Evolutionary conservation across 1,140 invertebrate species (phyloP), one percentile per base, ranked within the genome.

Genomic region (Drosophila trapezifrons): DNA sequence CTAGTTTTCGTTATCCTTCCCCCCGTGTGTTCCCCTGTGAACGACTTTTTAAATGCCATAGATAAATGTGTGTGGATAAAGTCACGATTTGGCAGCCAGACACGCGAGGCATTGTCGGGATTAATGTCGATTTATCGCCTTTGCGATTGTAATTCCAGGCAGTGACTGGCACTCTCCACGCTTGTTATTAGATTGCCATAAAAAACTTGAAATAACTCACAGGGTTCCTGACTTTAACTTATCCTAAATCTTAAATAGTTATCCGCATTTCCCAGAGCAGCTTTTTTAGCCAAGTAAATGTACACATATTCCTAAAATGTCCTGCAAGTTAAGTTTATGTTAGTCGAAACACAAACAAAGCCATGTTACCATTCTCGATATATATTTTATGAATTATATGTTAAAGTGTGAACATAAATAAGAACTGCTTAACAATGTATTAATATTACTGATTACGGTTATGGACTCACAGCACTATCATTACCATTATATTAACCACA

Each of bases 331-430:
- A 85, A 80, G 80, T 85, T 84, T 35, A 73, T 9, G 15, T 52
- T 74, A 29, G 59, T 57, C 52, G 42, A 37, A 47, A 63, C 73
- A 5, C 27, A 29, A 35, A 51, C 27, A n/a, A 35, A 18, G 27
- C 27, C 60, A 57, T 76, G 72, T 83, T 84, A 59, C 10, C 80
- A n/a, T 54, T 67, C 71, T 76, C 56, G 45, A 85, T 84, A 85
- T 85, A 85, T 85, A 85, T 84, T 84, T 84, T 85, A 84, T 84
- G 74, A 80, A 80, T 84, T 84, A 80, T 80, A 80, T 62, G 49
- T 79, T 64, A 58, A 54, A 49, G 40, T 66, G 63, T 59, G 12
- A 55, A 40, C 37, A 37, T 54, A 37, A 38, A 51, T 66, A 70
- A 72, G 42, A 62, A 60, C 62, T 80, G 60, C 73, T 69, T 46